These are phyloP conservation scores for Drosophila murphyi DNA, from an alignment of 1,140 invertebrate genomes.

Conservation along the genomic window DNA sequence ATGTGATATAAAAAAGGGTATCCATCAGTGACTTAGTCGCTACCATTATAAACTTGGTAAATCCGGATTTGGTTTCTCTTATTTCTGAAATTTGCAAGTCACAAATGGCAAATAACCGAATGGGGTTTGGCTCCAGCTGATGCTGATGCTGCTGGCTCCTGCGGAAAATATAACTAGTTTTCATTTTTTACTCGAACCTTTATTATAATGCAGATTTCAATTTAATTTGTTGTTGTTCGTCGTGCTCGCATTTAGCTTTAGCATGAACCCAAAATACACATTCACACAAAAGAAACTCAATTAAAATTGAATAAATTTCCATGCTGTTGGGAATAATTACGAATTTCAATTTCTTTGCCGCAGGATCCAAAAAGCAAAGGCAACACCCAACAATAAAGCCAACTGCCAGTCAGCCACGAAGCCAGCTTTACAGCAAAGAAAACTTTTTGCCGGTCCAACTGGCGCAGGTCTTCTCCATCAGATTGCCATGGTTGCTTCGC, in stretches of 20 bases:
- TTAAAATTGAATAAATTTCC: constrained; percentile 82
- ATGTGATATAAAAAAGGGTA: no score
- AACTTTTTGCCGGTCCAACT: constrained; percentile 50
- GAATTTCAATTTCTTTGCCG: constrained; percentile 83
- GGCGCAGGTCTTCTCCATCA: constrained; percentile 29
- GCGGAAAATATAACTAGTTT: constrained; percentile 3
- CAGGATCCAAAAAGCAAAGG: constrained; percentile 71
- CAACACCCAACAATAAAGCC: constrained; percentile 48
- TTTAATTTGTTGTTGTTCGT: constrained; percentile 66
- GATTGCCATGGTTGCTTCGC: not conserved
- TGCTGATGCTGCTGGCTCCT: not conserved
- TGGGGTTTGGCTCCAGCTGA: not conserved
- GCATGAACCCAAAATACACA: constrained; percentile 58
- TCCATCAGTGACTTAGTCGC: no score
- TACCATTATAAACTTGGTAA: not conserved
- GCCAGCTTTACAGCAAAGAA: constrained; percentile 44
- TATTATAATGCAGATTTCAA: constrained; percentile 77
- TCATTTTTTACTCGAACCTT: constrained; percentile 34
- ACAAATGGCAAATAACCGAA: constrained; percentile 1
- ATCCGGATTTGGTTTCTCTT: not conserved
- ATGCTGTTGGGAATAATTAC: constrained; percentile 81
- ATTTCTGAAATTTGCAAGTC: not conserved
- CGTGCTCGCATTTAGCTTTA: constrained; percentile 40
- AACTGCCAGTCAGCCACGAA: constrained; percentile 41
- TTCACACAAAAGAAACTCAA: constrained; percentile 76